Evolutionary conservation across 2,797 vertebrate genomes (phyloP), one percentile per base, ranked within the genome.

Genomic region (Cottoperca gobio): DNA sequence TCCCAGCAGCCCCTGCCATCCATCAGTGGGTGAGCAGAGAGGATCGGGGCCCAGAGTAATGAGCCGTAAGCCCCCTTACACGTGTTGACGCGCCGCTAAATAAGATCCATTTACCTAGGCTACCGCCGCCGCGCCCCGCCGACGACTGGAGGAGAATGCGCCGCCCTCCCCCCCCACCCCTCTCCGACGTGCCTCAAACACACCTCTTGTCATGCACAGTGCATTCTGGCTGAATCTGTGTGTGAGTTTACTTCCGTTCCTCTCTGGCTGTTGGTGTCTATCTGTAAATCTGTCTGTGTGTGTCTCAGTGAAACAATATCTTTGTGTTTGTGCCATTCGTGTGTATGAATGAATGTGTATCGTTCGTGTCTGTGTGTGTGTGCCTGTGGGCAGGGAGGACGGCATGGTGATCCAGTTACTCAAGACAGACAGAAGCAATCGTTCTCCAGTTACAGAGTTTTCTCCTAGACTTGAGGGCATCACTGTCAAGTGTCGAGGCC

Each of bases 31-130:
- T 88, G 91, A 91, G 89, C 87, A 73, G 84, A 88, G 90, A 82
- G 86, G 82, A 94, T 92, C 91, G 66, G 87, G 83, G 91, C 85
- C 75, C 82, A 80, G 91, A 90, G 90, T 94, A 95, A 95, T 95
- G 95, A 95, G 94, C 92, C 94, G 81, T 95, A 89, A 87, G 89
- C 90, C 93, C 89, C 91, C 91, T 94, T 95, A 95, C 93, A 95
- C 89, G 85, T 95, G 94, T 95, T 94, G 94, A 95, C 91, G 94
- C 89, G 87, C 89, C 83, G 78, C 94, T 94, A 95, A 95, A 95
- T 95, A 95, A 95, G 94, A 95, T 95, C 94, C 92, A 95, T 95
- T 95, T 95, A 95, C 93, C 93, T 94, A 84, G 78, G 84, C 88
- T 88, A 78, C 83, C 76, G 70, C 79, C 64, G 68, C 82, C 64